Evolutionary conservation across 1,140 invertebrate genomes (phyloP).

Genomic region (Dendrolimus punctatus): DNA sequence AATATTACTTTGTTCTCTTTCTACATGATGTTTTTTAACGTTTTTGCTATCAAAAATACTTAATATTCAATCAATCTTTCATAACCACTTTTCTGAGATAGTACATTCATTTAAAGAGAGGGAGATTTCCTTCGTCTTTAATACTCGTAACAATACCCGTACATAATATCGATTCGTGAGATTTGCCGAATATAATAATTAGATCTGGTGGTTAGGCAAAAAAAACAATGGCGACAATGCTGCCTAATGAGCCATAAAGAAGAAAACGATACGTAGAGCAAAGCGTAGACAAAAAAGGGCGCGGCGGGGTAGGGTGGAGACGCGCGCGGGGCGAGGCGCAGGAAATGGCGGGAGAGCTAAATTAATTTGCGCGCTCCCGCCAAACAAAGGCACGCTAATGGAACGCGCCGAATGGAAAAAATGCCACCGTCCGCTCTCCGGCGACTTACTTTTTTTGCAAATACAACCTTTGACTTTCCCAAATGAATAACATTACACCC

Average conservation of each 20-base stretch:
- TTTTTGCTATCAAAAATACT: too few species aligned
- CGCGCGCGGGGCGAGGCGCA: constrained; percentile 39
- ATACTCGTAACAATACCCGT: too few species aligned
- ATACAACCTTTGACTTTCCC: constrained; percentile 69
- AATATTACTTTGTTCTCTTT: too few species aligned
- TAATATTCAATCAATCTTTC: too few species aligned
- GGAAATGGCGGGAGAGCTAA: constrained; percentile 71
- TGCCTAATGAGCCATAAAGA: constrained; percentile 71
- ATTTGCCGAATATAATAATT: constrained; percentile 56
- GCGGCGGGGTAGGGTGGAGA: constrained; percentile 37
- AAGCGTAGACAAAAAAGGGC: constrained; percentile 67
- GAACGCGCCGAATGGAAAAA: constrained; percentile 71
- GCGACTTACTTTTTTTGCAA: constrained; percentile 65
- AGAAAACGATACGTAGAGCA: constrained; percentile 71
- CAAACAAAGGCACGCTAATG: constrained; percentile 72
- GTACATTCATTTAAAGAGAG: too few species aligned
- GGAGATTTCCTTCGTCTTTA: too few species aligned
- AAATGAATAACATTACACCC: constrained; percentile 68
- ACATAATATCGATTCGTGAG: constrained; percentile 17
- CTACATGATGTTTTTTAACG: too few species aligned
- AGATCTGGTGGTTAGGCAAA: constrained; percentile 52
- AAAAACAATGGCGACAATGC: constrained; percentile 68
- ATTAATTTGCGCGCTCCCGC: constrained; percentile 71
- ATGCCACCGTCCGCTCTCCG: constrained; percentile 69
- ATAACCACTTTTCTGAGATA: too few species aligned